Evolutionary conservation across 2,113 vertebrate species (phyloP), one percentile per base, ranked within the genome.

Genomic region (Hipposideros armiger): DNA sequence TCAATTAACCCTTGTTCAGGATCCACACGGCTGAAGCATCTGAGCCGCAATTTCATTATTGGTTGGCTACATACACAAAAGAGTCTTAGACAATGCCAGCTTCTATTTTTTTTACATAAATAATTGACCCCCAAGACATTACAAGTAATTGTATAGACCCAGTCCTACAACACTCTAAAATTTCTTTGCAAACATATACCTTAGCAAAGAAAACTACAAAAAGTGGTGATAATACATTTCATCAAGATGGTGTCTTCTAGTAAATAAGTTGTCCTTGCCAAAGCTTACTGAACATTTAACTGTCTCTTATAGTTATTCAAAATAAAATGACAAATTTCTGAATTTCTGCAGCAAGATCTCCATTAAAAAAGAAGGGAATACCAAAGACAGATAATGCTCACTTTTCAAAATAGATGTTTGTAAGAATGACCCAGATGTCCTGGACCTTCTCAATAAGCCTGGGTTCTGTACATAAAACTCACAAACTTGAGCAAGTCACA

Each of bases 231-330:
- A 60, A 92, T 60, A 19, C 3, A 64, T 87, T 87, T 95, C 19
- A 54, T 76, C 28, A 70, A 36, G 22, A 83, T 40, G 70, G 24
- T 62, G 36, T 91, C 67, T 90, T 90, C 76, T 50, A 62, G 20
- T 82, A 88, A 94, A n/a, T n/a, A 91, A 76, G 19, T 32, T 95
- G 58, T 47, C 62, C 67, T 94, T 77, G 45, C 10, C 72, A 91
- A 87, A 77, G 36, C 30, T 81, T 36, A 82, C 28, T n/a, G 30
- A 72, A 28, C 52, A 86, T 50, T 89, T 77, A 70, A 77, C 47
- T 96, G 54, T 45, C 36, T 50, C n/a, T 56, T 92, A 20, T n/a
- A 81, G 54, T 74, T 94, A 62, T 50, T 82, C 40, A 67, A 85
- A 69, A 42, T 82, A 74, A 88, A 81, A 52, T 24, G 50, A 62